These are phyloP conservation scores for Drosophila ustulata DNA, from an alignment of 2,888 invertebrate species.

Conservation along the genomic window DNA sequence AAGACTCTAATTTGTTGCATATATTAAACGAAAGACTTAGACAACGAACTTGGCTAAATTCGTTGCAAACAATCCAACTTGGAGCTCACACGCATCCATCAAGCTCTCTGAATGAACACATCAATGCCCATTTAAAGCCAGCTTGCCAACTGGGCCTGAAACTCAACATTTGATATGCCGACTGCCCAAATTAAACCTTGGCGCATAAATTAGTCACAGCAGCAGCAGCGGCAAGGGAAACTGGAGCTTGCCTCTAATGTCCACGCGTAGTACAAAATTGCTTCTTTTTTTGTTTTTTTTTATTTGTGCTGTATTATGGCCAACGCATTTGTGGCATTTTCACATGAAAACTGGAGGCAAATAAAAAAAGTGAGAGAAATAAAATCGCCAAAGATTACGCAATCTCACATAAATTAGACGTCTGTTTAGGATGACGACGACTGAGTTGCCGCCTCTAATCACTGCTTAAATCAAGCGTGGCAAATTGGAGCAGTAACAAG, in stretches of 20 bases:
- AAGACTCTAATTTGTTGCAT: conserved; percentile 12
- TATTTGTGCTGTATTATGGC: conserved; percentile 20
- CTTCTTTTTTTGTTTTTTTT: conserved; percentile 21
- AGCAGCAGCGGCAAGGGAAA: conserved; percentile 1
- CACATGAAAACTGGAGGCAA: conserved; percentile 54
- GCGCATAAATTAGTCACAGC: conserved; percentile 72
- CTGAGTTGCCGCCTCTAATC: conserved; percentile 68
- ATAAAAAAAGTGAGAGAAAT: conserved; percentile 13
- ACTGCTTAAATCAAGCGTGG: conserved; percentile 77
- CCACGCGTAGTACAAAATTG: conserved; percentile 35
- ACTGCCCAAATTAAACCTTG: conserved; percentile 66
- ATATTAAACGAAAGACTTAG: conserved; percentile 68
- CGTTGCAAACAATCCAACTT: conserved; percentile 27
- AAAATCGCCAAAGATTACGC: conserved; percentile 66
- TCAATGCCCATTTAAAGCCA: conserved; percentile 75
- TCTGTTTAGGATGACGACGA: conserved; percentile 57
- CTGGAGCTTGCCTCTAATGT: conserved; percentile 34
- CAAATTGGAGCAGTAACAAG: conserved; percentile 80
- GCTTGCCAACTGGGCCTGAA: conserved; percentile 46
- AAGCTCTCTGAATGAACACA: conserved; percentile 74
- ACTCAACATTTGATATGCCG: conserved; percentile 28
- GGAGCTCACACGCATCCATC: conserved; percentile 62
- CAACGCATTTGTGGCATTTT: conserved; percentile 68
- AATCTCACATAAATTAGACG: conserved; percentile 73
- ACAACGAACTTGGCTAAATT: conserved; percentile 60